Percentiles rank a stretch among this genome's conserved stretches.
Conservation (phyloP, 2,888 invertebrate genomes). For the Ptilodon capucinus region DNA sequence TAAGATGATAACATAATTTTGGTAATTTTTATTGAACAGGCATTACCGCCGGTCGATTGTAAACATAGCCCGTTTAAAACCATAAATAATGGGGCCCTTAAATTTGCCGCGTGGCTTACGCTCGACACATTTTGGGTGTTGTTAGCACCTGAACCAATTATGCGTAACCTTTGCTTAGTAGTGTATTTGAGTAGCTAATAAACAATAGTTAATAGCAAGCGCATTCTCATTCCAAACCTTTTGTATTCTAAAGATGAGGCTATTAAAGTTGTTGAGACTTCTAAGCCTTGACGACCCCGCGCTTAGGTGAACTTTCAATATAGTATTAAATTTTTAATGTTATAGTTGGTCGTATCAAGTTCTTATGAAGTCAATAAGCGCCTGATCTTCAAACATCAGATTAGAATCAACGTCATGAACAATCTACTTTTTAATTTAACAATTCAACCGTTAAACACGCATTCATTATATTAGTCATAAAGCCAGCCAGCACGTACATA, state of each 20-base stretch:
- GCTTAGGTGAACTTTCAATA: no score
- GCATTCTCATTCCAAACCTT: neutral
- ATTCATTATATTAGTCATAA: neutral
- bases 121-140: constrained; percentile 41
- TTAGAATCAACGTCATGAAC: no score
- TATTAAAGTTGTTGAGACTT: no score
- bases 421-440: no score
- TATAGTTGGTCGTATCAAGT: neutral
- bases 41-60: constrained; percentile 24
- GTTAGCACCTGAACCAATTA: constrained; percentile 64
- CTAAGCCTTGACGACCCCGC: no score
- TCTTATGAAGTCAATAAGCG: no score
- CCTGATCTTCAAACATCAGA: no score
- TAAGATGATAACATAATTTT: constrained; percentile 4
- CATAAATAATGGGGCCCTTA: constrained; percentile 44
- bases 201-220: neutral
- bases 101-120: constrained; percentile 34
- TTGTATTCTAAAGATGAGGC: no score
- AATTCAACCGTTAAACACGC: neutral
- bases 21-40: constrained; percentile 25
- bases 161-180: constrained; percentile 24
- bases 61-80: constrained; percentile 31
- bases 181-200: constrained; percentile 9
- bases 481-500: neutral
- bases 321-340: no score